Evolutionary conservation across 2,113 vertebrate species (phyloP), one percentile per base, ranked within the genome.

Genomic region (Arizona elegans): DNA sequence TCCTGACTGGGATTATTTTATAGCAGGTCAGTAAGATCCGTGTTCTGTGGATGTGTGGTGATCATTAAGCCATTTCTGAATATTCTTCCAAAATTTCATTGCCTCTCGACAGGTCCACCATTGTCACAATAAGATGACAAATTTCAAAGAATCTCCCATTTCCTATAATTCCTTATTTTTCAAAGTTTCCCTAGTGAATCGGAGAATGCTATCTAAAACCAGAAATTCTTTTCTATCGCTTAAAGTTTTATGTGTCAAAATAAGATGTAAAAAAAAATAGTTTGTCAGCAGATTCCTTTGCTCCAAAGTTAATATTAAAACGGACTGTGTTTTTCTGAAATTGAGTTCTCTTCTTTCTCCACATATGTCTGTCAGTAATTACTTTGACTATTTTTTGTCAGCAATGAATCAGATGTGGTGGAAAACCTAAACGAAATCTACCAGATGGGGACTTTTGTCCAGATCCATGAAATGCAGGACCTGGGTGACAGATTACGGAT

Each of bases 391-490:
- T 38, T 11, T 94, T 21, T 94, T 86, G 50, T 33, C 96, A 99
- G 99, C 95, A 98, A 99, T 1, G 99, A 99, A 92, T 98, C 98
- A 0, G 99, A 99, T 6, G 98, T 99, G 91, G 99, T 99, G 65
- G 98, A 99, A 93, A 98, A 97, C 96, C 97, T 99, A 88, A 98
- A 99, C 1, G 98, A 98, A n/a, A 93, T 99, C 94, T 99, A 99
- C 95, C 97, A 97, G 94, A 99, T 98, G 0, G 99, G 99, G 55
- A 99, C 99, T 0, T 99, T 99, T 38, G 99, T 99, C 12, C 99
- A 99, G 97, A 99, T 99, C 91, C 99, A 99, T 7, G 99, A 99
- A 95, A 99, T 99, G 99, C 99, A 99, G 97, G 99, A 99, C 97
- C 98, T 99, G 0, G 99, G 99, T 1, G 99, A 99, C 97, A 99